These are phyloP conservation scores for Eledona agricola DNA, from an alignment of 2,888 invertebrate genomes.

Conservation along the genomic window DNA sequence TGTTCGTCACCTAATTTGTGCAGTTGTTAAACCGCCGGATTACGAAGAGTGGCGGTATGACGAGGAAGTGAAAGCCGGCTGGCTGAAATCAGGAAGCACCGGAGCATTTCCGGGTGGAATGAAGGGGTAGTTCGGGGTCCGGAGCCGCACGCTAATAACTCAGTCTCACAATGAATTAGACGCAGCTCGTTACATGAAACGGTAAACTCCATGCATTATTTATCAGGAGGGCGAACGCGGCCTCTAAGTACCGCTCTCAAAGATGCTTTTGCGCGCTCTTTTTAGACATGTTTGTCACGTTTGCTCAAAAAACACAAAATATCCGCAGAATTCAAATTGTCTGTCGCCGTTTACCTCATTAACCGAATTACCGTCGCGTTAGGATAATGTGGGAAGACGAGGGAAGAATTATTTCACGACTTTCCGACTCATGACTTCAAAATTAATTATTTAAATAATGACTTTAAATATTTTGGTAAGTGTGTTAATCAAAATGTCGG, in stretches of 20 bases:
- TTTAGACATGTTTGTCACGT: constrained; percentile 32
- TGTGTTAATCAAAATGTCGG: too few species aligned
- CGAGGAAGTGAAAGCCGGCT: constrained; percentile 14
- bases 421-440: too few species aligned
- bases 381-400: constrained; percentile 2
- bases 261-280: constrained; percentile 29
- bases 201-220: constrained; percentile 48
- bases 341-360: constrained; percentile 2
- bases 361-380: constrained; percentile 4
- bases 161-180: constrained; percentile 47
- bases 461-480: too few species aligned
- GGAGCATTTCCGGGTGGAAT: constrained; percentile 25
- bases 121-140: constrained; percentile 8
- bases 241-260: constrained; percentile 34
- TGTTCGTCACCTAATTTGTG: too few species aligned
- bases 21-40: too few species aligned
- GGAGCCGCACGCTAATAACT: constrained; percentile 41
- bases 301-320: constrained; percentile 25
- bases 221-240: constrained; percentile 46
- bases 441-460: too few species aligned
- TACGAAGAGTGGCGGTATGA: too few species aligned
- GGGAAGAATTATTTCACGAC: constrained; percentile 3
- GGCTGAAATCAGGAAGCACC: constrained; percentile 33
- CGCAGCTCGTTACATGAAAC: constrained; percentile 44
- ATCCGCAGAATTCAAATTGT: background rate